Evolutionary conservation across 2,113 vertebrate species (phyloP).

Genomic region (Lycocorax pyrrhopterus): DNA sequence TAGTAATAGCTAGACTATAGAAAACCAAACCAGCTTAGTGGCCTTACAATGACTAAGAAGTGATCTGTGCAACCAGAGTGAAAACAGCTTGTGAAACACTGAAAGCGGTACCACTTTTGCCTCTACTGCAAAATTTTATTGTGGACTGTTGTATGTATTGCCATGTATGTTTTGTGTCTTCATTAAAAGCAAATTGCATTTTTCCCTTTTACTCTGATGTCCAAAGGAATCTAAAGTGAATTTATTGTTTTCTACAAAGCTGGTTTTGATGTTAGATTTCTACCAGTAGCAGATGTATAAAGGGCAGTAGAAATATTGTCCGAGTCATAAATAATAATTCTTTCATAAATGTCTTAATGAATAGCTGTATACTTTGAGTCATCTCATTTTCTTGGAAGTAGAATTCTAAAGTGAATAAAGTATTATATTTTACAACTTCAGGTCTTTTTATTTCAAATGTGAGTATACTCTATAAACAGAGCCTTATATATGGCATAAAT

Average conservation of each 20-base stretch:
- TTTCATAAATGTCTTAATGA: constrained; percentile 5
- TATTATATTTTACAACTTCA: constrained; percentile 47
- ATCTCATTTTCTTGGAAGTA: constrained; percentile 5
- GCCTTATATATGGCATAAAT: constrained; percentile 51
- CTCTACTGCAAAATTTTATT: neutral
- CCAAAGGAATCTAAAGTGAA: neutral
- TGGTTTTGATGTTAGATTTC: neutral
- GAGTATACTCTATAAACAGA: constrained; percentile 48
- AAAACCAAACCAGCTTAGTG: neutral
- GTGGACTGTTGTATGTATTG: neutral
- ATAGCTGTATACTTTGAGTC: constrained; percentile 12
- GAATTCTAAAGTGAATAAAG: constrained; percentile 34
- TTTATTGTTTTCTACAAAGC: neutral
- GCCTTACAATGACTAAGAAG: neutral
- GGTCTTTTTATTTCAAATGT: constrained; percentile 42
- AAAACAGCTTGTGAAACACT: neutral
- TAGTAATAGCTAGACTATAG: neutral
- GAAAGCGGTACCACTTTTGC: neutral
- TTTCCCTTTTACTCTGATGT: neutral
- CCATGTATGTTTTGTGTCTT: neutral
- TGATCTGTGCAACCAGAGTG: neutral
- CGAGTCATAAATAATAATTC: neutral
- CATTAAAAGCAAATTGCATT: neutral
- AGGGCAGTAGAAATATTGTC: neutral
- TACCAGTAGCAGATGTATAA: neutral